phyloP scores from a whole-genome alignment of 2,113 vertebrate species.

The Mobula hypostoma region DNA sequence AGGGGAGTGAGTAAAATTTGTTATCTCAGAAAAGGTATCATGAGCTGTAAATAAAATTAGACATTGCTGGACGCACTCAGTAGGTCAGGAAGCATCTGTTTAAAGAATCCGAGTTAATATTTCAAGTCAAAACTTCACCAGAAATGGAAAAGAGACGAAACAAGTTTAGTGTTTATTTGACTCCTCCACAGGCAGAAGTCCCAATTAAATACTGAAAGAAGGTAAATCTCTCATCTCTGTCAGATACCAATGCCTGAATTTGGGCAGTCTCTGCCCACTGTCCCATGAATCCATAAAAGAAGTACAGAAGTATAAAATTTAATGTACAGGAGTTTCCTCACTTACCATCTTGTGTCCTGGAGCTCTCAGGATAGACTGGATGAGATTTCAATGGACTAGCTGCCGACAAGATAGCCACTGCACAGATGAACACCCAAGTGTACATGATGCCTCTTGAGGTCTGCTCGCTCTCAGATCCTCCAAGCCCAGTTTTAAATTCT shows the following conservation, averaged over 20 bases:
- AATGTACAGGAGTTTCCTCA: not conserved
- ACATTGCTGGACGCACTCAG: no score
- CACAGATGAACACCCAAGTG: slow-evolving; percentile 49
- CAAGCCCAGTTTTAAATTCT: slow-evolving; percentile 40
- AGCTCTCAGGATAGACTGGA: slow-evolving; percentile 54
- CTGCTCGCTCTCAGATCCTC: slow-evolving; percentile 42
- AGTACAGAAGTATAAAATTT: not conserved
- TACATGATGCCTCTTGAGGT: slow-evolving; percentile 50
- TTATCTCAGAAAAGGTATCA: not conserved
- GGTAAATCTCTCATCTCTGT: not conserved
- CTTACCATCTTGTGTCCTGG: slow-evolving; percentile 47
- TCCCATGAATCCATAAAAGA: not conserved
- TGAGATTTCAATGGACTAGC: slow-evolving; percentile 48
- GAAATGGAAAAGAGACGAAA: no score
- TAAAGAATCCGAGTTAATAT: no score
- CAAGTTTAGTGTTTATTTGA: no score
- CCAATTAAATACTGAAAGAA: not conserved
- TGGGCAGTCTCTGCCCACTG: not conserved
- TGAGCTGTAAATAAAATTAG: not conserved
- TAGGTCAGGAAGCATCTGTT: no score
- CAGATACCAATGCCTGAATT: not conserved
- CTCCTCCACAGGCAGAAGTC: not conserved
- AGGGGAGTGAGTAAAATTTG: not conserved
- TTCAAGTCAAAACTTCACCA: no score
- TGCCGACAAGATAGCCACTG: slow-evolving; percentile 54